Conservation (phyloP, 2,888 invertebrate genomes). For the Oscheius sp. region DNA sequence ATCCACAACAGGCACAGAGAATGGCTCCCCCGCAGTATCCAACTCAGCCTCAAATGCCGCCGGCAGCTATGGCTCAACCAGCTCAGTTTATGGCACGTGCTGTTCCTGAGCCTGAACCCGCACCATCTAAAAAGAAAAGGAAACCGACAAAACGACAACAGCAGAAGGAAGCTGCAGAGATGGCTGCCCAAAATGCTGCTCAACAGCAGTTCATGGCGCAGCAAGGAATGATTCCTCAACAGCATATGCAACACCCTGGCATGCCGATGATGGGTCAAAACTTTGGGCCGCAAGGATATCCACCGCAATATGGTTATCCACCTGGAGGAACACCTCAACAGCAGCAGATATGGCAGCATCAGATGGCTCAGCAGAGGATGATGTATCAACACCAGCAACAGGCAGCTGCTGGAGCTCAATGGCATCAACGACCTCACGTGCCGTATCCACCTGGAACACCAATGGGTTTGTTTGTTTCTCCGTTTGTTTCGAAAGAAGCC, state of each 20-base stretch:
- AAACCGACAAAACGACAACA: conserved; percentile 52
- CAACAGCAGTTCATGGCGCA: conserved; percentile 35
- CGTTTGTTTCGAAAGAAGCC: neutral
- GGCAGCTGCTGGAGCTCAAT: conserved; percentile 32
- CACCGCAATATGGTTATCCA: conserved; percentile 19
- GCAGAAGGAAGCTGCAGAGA: conserved; percentile 34
- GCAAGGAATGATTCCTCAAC: conserved; percentile 26
- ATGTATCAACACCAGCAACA: conserved; percentile 37
- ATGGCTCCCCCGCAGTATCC: conserved; percentile 3
- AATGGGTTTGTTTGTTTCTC: conserved; percentile 16
- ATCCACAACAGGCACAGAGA: neutral
- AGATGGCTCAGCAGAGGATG: conserved; percentile 26
- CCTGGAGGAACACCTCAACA: conserved; percentile 26
- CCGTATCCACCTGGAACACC: conserved; percentile 40
- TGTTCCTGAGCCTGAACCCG: neutral
- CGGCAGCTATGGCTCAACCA: neutral
- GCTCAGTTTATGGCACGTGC: conserved; percentile 7
- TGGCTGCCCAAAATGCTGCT: conserved; percentile 33
- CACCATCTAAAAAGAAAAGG: conserved; percentile 47
- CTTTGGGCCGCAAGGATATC: conserved; percentile 33
- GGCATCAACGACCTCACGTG: conserved; percentile 33
- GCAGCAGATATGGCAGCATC: conserved; percentile 32
- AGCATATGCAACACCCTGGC: conserved; percentile 17
- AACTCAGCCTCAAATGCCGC: conserved; percentile 1
- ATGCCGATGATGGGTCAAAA: conserved; percentile 28